These are phyloP conservation scores for Neoaliturus tenellus DNA, from an alignment of 2,888 invertebrate species.

Conservation along the genomic window DNA sequence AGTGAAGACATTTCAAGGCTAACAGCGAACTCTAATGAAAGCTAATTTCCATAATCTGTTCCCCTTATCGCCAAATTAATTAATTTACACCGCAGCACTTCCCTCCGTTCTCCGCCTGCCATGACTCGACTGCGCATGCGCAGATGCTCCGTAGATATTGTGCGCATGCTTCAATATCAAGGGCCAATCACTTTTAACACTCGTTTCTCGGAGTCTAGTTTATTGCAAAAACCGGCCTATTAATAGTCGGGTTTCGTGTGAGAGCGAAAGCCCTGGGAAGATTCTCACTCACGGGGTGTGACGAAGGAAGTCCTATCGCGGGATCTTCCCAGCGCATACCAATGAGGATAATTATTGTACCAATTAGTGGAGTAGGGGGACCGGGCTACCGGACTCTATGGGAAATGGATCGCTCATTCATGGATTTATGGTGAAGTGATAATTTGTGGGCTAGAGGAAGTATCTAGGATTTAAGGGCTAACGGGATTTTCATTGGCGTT, in stretches of 20 bases:
- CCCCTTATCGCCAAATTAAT: neutral
- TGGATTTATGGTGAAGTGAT: neutral
- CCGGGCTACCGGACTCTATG: neutral
- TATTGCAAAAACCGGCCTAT: slow-evolving; percentile 36
- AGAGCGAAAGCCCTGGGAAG: slow-evolving; percentile 47
- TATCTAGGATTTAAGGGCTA: too few species aligned
- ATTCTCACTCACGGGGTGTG: slow-evolving; percentile 27
- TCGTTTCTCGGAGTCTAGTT: slow-evolving; percentile 21
- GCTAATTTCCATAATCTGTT: slow-evolving; percentile 6
- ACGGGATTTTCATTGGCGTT: too few species aligned
- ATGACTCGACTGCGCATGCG: neutral
- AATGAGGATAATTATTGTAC: slow-evolving; percentile 33
- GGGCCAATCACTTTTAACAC: slow-evolving; percentile 25
- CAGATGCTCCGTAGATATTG: neutral
- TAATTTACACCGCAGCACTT: neutral
- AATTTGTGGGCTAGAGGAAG: too few species aligned
- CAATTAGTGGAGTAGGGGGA: neutral
- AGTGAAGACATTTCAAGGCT: slow-evolving; percentile 8
- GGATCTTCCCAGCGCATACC: slow-evolving; percentile 44
- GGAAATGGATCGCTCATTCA: neutral
- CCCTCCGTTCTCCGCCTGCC: neutral
- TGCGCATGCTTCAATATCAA: too few species aligned
- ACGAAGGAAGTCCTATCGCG: slow-evolving; percentile 14
- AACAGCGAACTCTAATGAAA: neutral
- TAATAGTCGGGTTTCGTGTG: slow-evolving; percentile 24